Evolutionary conservation across 2,797 vertebrate species (phyloP), one percentile per base, ranked within the genome.

Genomic region (Echeneis naucrates): DNA sequence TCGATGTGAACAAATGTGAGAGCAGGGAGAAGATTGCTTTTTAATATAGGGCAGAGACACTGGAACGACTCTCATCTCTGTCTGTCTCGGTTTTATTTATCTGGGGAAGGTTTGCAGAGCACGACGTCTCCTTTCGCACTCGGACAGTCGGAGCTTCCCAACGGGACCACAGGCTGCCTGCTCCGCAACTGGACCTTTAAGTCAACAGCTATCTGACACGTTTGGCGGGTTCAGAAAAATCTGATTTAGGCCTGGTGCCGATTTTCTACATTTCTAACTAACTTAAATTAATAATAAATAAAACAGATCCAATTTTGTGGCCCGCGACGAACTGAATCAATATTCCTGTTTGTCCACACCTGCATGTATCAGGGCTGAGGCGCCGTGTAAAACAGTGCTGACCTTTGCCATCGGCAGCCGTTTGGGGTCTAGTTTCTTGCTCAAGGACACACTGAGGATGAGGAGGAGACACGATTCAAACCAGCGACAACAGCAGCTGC

Each of bases 1-100:
- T 86, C 75, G 58, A 87, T 79, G 75, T 0, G 4, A 62, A 66
- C 70, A 75, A 68, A 86, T 77, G 65, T 53, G 75, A 74, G 70
- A 58, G 55, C 42, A 48, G 21, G 3, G 55, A 82, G 67, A 63
- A 61, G 68, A 75, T 66, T 61, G 55, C 35, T 77, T 79, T 80
- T 80, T 73, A 83, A 75, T 58, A 69, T 38, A 50, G 44, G 47
- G 44, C 50, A 23, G 42, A 78, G 68, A 78, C 60, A 71, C 11
- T 53, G 62, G 53, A 73, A 75, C 65, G 27, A 75, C 33, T 74
- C 21, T 72, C 53, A 76, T 77, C 63, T 63, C 47, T 64, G 48
- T 75, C 62, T 62, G 48, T 72, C 35, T 64, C 50, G 54, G 26
- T 70, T 69, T 53, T 73, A 58, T 74, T 59, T 62, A 76, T 75